Evolutionary conservation across 2,113 vertebrate genomes (phyloP).

Genomic region (Brienomyrus longianalis): DNA sequence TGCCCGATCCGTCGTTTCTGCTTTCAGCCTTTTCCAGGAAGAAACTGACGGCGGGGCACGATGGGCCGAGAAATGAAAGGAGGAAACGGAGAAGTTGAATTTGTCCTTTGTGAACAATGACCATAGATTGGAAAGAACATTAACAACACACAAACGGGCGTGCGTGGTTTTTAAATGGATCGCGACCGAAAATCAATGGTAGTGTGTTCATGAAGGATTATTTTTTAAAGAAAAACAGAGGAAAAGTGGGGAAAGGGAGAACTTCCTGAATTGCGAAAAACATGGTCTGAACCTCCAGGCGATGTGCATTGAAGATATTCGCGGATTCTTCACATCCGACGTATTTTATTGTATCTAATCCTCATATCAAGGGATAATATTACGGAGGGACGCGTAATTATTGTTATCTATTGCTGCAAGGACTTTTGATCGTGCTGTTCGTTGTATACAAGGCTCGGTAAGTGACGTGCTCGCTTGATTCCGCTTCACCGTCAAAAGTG

Average conservation of each 20-base stretch:
- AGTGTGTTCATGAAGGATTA: constrained; percentile 47
- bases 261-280: constrained; percentile 72
- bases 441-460: not conserved
- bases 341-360: not conserved
- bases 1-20: constrained; percentile 59
- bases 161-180: not conserved
- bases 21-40: constrained; percentile 62
- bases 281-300: constrained; percentile 79
- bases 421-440: not conserved
- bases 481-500: not conserved
- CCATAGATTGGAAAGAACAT: constrained; percentile 15
- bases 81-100: constrained; percentile 48
- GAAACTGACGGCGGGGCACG: not conserved
- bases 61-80: constrained; percentile 30
- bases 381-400: not conserved
- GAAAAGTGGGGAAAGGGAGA: constrained; percentile 67
- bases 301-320: constrained; percentile 74
- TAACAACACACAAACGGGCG: constrained; percentile 9
- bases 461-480: not conserved
- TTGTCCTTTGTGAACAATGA: not conserved
- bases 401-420: not conserved
- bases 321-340: not conserved
- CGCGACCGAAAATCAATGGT: constrained; percentile 39
- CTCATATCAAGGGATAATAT: not conserved
- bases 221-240: constrained; percentile 42